A percentile compares a stretch with the other conserved stretches of the same genome.
phyloP scores from a whole-genome alignment of 2,888 invertebrate genomes.

The Tricholauxania praeusta region DNA sequence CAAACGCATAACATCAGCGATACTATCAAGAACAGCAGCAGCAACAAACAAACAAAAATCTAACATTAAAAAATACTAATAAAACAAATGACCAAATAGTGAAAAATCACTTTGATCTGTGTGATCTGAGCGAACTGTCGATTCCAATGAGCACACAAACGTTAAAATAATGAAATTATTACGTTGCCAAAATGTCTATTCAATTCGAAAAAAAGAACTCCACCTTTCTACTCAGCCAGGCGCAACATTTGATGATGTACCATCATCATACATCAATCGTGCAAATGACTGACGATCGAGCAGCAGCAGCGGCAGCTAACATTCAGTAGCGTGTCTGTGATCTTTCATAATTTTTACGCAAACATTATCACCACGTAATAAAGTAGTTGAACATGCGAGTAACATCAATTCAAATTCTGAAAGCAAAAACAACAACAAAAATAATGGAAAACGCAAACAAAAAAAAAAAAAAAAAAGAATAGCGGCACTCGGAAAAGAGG shows the following conservation, averaged over 20 bases:
- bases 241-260: constrained; percentile 13
- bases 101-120: constrained; percentile 42
- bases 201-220: background rate
- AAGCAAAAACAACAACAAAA: constrained; percentile 1
- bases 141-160: background rate
- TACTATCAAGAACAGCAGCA: background rate
- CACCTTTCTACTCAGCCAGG: background rate
- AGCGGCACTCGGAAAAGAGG: constrained; percentile 45
- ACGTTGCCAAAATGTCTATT: constrained; percentile 35
- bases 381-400: constrained; percentile 28
- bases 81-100: constrained; percentile 35
- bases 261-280: constrained; percentile 33
- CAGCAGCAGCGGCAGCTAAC: too few relatives aligned
- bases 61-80: constrained; percentile 13
- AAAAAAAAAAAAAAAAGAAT: background rate
- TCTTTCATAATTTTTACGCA: constrained; percentile 41
- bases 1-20: background rate
- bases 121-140: background rate
- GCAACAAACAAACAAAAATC: background rate
- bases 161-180: constrained; percentile 26
- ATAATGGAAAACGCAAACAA: too few relatives aligned
- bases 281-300: constrained; percentile 30
- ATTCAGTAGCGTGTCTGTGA: constrained; percentile 35
- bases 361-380: constrained; percentile 40
- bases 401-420: constrained; percentile 8